These are phyloP conservation scores for Sebastes diaconus DNA, from an alignment of 2,797 vertebrate species.

Conservation along the genomic window DNA sequence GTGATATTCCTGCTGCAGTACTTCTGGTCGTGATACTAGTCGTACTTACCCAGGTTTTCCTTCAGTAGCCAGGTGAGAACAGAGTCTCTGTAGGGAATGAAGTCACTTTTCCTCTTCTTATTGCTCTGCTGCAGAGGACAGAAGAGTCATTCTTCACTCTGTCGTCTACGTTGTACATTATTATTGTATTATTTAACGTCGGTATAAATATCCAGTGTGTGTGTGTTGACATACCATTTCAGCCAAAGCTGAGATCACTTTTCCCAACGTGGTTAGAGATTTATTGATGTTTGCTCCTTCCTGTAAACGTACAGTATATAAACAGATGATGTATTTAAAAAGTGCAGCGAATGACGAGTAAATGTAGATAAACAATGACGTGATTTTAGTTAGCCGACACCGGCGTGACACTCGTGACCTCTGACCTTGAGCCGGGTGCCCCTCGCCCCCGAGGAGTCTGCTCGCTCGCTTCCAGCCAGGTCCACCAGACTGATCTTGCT, in stretches of 20 bases:
- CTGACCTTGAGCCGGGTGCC: slow-evolving; percentile 91
- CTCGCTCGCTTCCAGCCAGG: slow-evolving; percentile 89
- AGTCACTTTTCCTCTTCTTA: slow-evolving; percentile 89
- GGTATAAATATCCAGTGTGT: not conserved
- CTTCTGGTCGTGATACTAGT: not conserved
- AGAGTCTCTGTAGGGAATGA: slow-evolving; percentile 92
- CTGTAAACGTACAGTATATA: slow-evolving; percentile 41
- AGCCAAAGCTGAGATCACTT: slow-evolving; percentile 85
- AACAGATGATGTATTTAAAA: not conserved
- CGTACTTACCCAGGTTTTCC: slow-evolving; percentile 88
- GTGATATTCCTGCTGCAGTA: not conserved
- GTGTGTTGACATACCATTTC: slow-evolving; percentile 76
- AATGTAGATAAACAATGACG: not conserved
- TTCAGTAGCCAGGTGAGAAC: slow-evolving; percentile 92
- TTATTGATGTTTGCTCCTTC: slow-evolving; percentile 88
- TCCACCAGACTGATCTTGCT: slow-evolving; percentile 93
- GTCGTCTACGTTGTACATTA: not conserved
- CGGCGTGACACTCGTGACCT: not conserved
- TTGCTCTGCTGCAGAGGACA: slow-evolving; percentile 79
- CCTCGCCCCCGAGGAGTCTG: slow-evolving; percentile 89
- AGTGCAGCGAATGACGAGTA: not conserved
- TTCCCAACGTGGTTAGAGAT: slow-evolving; percentile 85
- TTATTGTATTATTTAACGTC: not conserved
- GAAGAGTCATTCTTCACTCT: not conserved
- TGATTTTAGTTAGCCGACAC: not conserved